Base-by-base conservation (phyloP, 2,888 invertebrate genomes). In the Rhynchonema sp. region DNA sequence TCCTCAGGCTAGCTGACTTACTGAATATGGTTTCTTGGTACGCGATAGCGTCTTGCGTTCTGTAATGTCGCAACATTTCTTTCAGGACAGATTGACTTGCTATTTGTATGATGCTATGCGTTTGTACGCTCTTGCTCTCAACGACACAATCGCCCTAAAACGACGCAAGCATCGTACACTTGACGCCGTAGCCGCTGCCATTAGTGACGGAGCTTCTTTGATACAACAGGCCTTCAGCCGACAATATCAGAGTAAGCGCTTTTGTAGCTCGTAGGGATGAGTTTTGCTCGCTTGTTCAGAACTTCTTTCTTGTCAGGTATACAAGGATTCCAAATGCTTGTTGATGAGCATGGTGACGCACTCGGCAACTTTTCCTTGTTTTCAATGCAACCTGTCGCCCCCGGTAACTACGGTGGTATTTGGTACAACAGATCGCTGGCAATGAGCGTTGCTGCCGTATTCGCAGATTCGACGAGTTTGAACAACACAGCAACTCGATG, bases 301-400 rank as follows among this genome's bases (percentile, higher is more conserved):
- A n/a, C n/a, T n/a, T n/a, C n/a, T 38, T 38, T 38, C 9, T 17
- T 38, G 38, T 38, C 38, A 38, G 38, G 9, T 38, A 83, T 92
- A 67, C 86, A 88, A 57, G 94, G 92, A 23, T 84, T 88, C 71
- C 84, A 83, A 62, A 87, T 91, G 0, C 83, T 82, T 66, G 86
- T 89, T 69, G 87, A 89, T 72, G 80, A 79, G 1, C 83, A 85
- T 64, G 89, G 88, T 0, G 87, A 89, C 69, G 87, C 88, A 0
- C 87, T 88, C 70, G 87, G 87, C 0, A 88, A 89, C 75, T 88
- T 84, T 74, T 85, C 87, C 0, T 84, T 88, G 1, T 82, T 87
- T 25, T 83, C 86, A 0, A 87, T 29, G 69, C 84, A 83, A 72
- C 62, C 68, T 65, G 38, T 63, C 20, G 66, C 64, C 13, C 64